Evolutionary conservation across 2,888 invertebrate species (phyloP).

Genomic region (Pterobdella sp.): DNA sequence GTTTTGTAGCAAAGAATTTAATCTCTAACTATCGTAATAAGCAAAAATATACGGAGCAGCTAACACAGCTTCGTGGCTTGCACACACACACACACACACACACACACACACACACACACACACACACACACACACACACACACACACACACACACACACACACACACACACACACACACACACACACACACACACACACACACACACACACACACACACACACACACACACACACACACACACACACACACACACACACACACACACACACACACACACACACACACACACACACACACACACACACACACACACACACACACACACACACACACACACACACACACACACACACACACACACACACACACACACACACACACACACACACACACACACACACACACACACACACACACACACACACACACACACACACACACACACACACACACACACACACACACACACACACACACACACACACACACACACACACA

Average conservation of each 20-base stretch:
- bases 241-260: conserved; percentile 1
- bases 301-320: conserved; percentile 1
- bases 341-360: conserved; percentile 1
- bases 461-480: neutral
- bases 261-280: conserved; percentile 1
- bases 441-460: conserved; percentile 4
- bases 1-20: too few relatives aligned
- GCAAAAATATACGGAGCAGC: too few relatives aligned
- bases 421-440: conserved; percentile 1
- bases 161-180: conserved; percentile 10
- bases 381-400: conserved; percentile 1
- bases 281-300: conserved; percentile 1
- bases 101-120: conserved; percentile 9
- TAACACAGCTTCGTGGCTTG: too few relatives aligned
- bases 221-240: conserved; percentile 1
- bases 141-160: conserved; percentile 16
- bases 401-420: conserved; percentile 1
- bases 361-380: conserved; percentile 1
- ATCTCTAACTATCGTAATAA: too few relatives aligned
- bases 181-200: neutral
- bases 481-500: neutral
- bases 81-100: neutral
- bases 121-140: conserved; percentile 16
- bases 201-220: conserved; percentile 1
- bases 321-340: conserved; percentile 1